Evolutionary conservation across 1,140 invertebrate genomes (phyloP), one percentile per base, ranked within the genome.

Genomic region (Lepidurus packardi): DNA sequence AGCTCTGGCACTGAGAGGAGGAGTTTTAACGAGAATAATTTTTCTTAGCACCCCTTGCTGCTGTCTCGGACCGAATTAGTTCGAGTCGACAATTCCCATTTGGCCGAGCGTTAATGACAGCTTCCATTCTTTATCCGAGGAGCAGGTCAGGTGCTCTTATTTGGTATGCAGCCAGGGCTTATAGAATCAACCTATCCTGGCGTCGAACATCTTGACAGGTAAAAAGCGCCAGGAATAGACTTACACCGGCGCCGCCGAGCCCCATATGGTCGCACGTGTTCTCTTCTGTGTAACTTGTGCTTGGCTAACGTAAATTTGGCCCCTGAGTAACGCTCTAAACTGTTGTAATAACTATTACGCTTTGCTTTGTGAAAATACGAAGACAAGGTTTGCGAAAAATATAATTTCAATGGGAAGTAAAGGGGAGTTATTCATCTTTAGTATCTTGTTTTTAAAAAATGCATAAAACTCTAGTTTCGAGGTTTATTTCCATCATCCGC

Each of bases 111-210:
- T 65, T 65, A 65, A 65, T 65, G 53, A 65, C 53, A 65, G 53
- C 53, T 65, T 65, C 53, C 53, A 65, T 65, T 65, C 53, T 65
- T 65, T 65, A 65, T 65, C 53, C 53, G 53, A 65, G 53, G 16
- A 65, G n/a, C 53, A 9, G 21, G 53, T 65, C 53, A 65, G 53
- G 53, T 65, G 53, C 53, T 65, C 53, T 65, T 65, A 65, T 47
- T 65, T 65, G 53, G 53, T 65, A 65, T 65, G 53, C 53, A 65
- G 53, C 53, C 53, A 65, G 53, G 53, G 53, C 8, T 65, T 65
- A 65, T 1, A 16, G 21, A 65, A 65, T 65, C 53, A 65, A 65
- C 8, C 53, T 65, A 9, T 9, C 53, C 53, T 65, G 53, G 53
- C 53, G 53, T 65, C 53, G 9, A 65, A 65, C 6, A 9, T 13